Base-by-base conservation (phyloP, 1,140 invertebrate species). In the Potamilus streckersoni region DNA sequence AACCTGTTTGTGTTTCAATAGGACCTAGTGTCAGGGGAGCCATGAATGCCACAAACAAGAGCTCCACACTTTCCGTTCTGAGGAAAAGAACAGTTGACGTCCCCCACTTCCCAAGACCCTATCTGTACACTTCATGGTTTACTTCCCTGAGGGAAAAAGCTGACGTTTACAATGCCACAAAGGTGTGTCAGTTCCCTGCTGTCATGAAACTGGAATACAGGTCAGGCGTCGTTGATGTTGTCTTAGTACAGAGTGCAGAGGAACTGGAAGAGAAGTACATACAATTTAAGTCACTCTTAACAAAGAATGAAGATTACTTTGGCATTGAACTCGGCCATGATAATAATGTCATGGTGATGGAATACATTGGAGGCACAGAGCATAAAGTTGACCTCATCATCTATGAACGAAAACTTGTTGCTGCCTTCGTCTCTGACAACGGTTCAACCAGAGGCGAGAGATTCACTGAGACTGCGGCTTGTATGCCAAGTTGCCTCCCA, bases 311-410 rank as follows among this genome's bases (percentile, higher is more conserved):
- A 6, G 82, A 85, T 64, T 70, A 71, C 57, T 79, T 80, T 2
- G 81, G 80, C 8, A 80, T 83, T 55, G 82, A 83, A 2, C 77
- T 83, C 3, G 78, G 84, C 1, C 73, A 82, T 55, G 80, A 80
- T 15, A 79, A 79, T 38, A 62, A 69, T 23, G 76, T 85, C 69
- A 31, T 82, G 69, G 55, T 83, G 56, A 83, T 82, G 78, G 76
- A 83, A 20, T 78, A 69, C 19, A 20, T 79, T 11, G 59, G 27
- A 15, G 84, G 84, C 11, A 80, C 82, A 16, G 82, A 85, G 66
- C 84, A 85, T 65, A 80, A 83, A 64, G 74, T 84, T 0, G 83
- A 85, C 69, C 38, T 85, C 6, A 64, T 84, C 17, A 79, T 85
- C 0, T 84, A 66, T 60, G 49, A 84, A 27, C 63, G 80, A 27